Conservation (phyloP, 1,140 invertebrate genomes). For the Orchesella cincta region DNA sequence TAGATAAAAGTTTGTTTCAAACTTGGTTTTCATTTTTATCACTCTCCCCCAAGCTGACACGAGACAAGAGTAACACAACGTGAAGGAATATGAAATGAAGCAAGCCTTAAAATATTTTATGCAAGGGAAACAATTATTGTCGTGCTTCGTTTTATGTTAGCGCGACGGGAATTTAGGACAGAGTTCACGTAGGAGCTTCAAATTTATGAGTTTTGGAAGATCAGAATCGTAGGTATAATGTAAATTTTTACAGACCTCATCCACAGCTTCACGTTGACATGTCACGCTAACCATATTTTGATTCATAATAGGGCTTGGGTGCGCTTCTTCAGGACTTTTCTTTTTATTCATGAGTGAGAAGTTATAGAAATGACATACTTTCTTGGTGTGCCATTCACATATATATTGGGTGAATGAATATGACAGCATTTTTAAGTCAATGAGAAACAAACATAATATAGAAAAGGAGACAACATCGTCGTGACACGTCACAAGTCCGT, state of each 20-base stretch:
- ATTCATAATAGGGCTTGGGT: background rate
- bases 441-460: background rate
- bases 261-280: conserved; percentile 3
- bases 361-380: background rate
- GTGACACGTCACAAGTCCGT: too few relatives aligned
- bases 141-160: background rate
- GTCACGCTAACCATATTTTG: conserved; percentile 4
- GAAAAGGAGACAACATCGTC: too few relatives aligned
- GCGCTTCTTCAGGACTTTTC: background rate
- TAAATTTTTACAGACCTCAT: background rate
- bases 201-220: background rate
- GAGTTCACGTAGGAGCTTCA: background rate
- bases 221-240: background rate
- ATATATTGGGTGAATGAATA: background rate
- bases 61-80: too few relatives aligned
- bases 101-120: too few relatives aligned
- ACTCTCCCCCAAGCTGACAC: too few relatives aligned
- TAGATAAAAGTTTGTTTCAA: too few relatives aligned
- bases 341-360: background rate
- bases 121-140: background rate
- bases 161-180: background rate
- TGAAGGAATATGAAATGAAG: too few relatives aligned
- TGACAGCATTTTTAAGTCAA: background rate
- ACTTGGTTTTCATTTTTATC: too few relatives aligned
- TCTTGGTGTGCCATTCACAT: background rate